Conservation (phyloP, 2,113 vertebrate species). For the Benitochromis conjunctus region DNA sequence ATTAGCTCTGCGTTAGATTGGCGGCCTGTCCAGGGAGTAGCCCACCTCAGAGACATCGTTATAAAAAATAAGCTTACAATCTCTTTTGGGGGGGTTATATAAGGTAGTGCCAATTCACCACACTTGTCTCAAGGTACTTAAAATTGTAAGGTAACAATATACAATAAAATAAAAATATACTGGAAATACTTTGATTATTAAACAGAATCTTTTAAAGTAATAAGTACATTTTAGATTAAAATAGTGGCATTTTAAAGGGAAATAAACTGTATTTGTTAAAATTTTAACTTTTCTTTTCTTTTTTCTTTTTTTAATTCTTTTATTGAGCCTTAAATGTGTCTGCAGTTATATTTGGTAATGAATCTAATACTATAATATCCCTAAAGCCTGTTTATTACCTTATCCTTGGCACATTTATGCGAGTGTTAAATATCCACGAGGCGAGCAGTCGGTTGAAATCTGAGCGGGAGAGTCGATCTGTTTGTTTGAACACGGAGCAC, state of each 20-base stretch:
- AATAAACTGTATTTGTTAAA: not conserved
- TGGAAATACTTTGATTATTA: not conserved
- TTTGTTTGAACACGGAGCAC: not conserved
- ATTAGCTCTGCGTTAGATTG: rapidly evolving
- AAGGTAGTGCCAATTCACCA: not conserved
- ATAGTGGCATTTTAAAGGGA: rapidly evolving
- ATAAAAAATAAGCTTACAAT: not conserved
- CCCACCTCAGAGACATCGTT: not conserved
- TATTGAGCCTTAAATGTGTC: not conserved
- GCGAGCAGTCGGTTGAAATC: not conserved
- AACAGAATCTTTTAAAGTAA: not conserved
- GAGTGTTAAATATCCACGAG: not conserved
- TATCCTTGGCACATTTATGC: not conserved
- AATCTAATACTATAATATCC: not conserved
- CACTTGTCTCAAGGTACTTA: not conserved
- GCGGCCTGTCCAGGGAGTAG: not conserved
- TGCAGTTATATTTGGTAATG: not conserved
- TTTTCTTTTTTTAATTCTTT: not conserved
- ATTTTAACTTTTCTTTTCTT: not conserved
- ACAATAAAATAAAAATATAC: not conserved
- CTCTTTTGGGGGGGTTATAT: not conserved
- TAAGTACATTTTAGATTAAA: not conserved
- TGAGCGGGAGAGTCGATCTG: not conserved
- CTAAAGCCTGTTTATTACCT: not conserved
- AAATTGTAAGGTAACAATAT: not conserved